Conservation (phyloP, 2,888 invertebrate genomes). For the Torymus texanus region DNA sequence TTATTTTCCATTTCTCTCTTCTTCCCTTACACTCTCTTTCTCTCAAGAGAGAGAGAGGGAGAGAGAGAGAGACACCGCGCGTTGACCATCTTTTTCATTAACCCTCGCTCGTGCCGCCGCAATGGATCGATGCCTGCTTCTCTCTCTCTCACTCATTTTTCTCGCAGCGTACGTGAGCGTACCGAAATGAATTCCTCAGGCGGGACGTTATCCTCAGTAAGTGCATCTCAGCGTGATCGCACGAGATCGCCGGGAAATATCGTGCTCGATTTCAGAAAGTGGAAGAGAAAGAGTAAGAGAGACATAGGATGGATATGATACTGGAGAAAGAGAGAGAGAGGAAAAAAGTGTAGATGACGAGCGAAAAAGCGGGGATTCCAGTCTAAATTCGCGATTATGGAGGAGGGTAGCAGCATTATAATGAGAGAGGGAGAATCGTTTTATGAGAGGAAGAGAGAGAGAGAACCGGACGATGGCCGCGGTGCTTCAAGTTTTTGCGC, state of each 20-base stretch:
- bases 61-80: neutral
- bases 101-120: neutral
- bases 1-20: conserved; percentile 19
- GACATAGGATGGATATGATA: no score
- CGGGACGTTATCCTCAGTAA: conserved; percentile 17
- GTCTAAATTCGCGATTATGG: conserved; percentile 1
- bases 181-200: conserved; percentile 35
- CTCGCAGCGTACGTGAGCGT: conserved; percentile 13
- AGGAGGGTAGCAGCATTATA: neutral
- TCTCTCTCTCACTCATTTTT: conserved; percentile 33
- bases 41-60: no score
- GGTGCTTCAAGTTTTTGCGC: no score
- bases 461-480: no score
- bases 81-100: conserved; percentile 50
- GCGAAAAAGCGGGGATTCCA: neutral
- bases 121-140: conserved; percentile 30
- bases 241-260: neutral
- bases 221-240: conserved; percentile 20
- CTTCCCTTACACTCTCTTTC: neutral
- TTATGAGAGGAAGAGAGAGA: no score
- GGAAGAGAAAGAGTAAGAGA: neutral
- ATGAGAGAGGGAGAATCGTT: no score
- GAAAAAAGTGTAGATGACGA: neutral
- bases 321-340: no score
- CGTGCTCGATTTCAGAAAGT: conserved; percentile 20